Base-by-base conservation (phyloP, 1,140 invertebrate species). In the Drosophila rhopaloa region DNA sequence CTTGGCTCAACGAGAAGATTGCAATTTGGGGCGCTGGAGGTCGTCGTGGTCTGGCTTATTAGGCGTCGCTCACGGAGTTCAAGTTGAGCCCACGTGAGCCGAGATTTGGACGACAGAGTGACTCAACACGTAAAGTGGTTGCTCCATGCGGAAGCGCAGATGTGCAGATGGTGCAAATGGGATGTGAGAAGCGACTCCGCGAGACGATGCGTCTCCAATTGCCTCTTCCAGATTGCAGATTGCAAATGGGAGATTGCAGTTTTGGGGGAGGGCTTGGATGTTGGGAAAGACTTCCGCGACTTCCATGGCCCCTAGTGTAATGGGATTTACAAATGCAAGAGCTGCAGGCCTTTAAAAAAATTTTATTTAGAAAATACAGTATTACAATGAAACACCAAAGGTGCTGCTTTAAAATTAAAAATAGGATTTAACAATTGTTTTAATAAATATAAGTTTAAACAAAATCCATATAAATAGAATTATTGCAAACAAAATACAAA, bases 21-120 rank as follows among this genome's bases (percentile, higher is more conserved):
- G 68, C 68, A 72, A 72, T 72, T 72, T 72, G 53, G 68, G 66
- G 43, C 53, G 37, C 65, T 71, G 66, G 68, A 72, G 68, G 66
- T 72, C 66, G 67, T 35, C 41, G 32, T 37, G 32, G 13, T 16
- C 10, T 13, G 27, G 43, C 65, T 35, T 67, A 50, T 66, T 65
- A 65, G 63, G 63, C 35, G 13, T 29, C 60, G 43, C 29, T 59
- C 63, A 66, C 63, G 37, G 66, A 72, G 65, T 72, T 72, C 68
- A 72, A 72, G 68, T 71, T 72, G 68, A 71, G 44, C 43, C 63
- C 63, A 66, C 63, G 60, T 67, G 60, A 32, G 43, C 24, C 19
- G 24, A 9, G 4, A 14, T 29, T 32, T 11, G 60, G 38, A 56
- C 4, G 3, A 7, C n/a, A 3, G 9, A 48, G 60, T 63, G 60